Evolutionary conservation across 2,888 invertebrate species (phyloP).

Genomic region (Lepidocyrtinus sp.): DNA sequence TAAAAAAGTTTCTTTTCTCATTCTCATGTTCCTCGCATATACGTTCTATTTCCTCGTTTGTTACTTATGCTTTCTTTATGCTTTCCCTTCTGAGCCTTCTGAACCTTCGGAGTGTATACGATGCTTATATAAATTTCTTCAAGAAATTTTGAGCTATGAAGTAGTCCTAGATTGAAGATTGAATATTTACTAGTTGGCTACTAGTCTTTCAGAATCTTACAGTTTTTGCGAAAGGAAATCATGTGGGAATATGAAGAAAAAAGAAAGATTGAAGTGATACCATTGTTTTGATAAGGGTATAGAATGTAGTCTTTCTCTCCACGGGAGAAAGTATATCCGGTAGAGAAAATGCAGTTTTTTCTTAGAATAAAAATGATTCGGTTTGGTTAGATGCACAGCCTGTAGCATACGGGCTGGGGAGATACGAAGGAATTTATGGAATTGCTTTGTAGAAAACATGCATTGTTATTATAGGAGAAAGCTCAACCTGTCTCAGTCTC

Average conservation of each 20-base stretch:
- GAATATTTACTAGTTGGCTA: no score
- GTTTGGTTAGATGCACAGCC: conserved; percentile 2
- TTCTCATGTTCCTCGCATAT: conserved; percentile 19
- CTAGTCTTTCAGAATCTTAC: no score
- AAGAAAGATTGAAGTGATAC: background rate
- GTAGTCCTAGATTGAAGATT: no score
- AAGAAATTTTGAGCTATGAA: no score
- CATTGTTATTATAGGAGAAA: conserved; percentile 15
- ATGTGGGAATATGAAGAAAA: background rate
- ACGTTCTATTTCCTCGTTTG: background rate
- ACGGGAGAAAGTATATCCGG: background rate
- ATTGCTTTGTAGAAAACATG: background rate
- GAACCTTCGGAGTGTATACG: no score
- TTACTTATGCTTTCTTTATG: background rate
- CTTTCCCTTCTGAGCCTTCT: background rate
- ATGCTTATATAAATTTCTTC: no score
- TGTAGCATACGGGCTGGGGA: background rate
- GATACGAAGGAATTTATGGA: background rate
- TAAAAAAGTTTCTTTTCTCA: conserved; percentile 18
- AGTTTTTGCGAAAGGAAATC: background rate
- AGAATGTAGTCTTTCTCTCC: conserved; percentile 15
- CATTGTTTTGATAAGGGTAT: conserved; percentile 20
- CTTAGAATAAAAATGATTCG: conserved; percentile 2
- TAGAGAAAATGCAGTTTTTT: background rate
- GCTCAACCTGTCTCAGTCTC: background rate